Evolutionary conservation across 1,140 invertebrate genomes (phyloP).

Genomic region (Doryteuthis pealeii): DNA sequence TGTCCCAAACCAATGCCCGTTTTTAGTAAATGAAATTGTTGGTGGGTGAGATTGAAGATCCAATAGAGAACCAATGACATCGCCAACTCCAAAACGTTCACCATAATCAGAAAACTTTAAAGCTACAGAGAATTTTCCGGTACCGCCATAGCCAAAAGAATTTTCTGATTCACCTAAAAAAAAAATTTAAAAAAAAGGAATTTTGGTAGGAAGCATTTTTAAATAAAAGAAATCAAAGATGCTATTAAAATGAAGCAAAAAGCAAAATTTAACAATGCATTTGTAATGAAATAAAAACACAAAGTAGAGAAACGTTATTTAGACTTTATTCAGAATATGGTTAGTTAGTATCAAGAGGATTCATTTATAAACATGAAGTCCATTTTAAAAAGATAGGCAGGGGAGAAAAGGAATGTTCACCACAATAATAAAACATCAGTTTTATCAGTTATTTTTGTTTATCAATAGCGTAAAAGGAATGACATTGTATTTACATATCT

Average conservation of each 20-base stretch:
- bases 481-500: too few relatives aligned
- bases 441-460: too few relatives aligned
- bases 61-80: constrained; percentile 79
- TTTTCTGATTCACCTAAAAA: constrained; percentile 69
- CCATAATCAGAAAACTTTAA: constrained; percentile 80
- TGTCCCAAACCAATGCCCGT: constrained; percentile 76
- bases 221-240: neutral
- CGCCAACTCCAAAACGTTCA: constrained; percentile 70
- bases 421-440: too few relatives aligned
- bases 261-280: too few relatives aligned
- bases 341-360: too few relatives aligned
- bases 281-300: too few relatives aligned
- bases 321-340: too few relatives aligned
- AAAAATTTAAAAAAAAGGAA: constrained; percentile 16
- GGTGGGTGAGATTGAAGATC: constrained; percentile 64
- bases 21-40: constrained; percentile 78
- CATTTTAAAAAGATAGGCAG: too few relatives aligned
- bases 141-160: constrained; percentile 85
- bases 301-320: too few relatives aligned
- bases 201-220: neutral
- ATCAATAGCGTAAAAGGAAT: too few relatives aligned
- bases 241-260: neutral
- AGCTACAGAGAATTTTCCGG: constrained; percentile 76
- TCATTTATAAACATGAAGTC: too few relatives aligned
- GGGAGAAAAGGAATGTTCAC: too few relatives aligned